Conservation (phyloP, 2,888 invertebrate species). For the Pristionchus arcanus region DNA sequence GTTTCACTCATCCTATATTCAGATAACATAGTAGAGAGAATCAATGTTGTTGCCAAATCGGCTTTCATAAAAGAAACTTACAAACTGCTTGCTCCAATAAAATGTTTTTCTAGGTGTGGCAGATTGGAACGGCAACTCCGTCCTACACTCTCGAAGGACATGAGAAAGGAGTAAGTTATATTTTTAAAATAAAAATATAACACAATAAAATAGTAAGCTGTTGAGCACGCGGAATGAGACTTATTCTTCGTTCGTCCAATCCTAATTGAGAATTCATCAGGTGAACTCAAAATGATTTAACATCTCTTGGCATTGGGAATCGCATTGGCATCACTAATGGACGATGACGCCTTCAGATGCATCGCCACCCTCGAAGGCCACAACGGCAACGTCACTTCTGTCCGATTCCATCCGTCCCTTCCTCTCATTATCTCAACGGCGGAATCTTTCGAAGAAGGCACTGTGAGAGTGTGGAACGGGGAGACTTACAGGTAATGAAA, state of each 20-base stretch:
- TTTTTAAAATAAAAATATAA: too few relatives aligned
- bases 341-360: conserved; percentile 82
- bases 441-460: conserved; percentile 87
- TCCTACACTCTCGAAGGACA: conserved; percentile 98
- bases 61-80: neutral
- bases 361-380: conserved; percentile 98
- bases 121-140: conserved; percentile 95
- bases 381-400: conserved; percentile 91
- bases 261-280: conserved; percentile 51
- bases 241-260: neutral
- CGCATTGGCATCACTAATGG: too few relatives aligned
- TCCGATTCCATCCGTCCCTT: conserved; percentile 97
- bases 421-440: conserved; percentile 92
- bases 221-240: neutral
- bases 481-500: conserved; percentile 89
- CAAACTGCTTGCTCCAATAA: too few relatives aligned
- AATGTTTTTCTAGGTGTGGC: conserved; percentile 86
- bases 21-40: too few relatives aligned
- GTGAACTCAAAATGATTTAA: too few relatives aligned
- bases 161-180: conserved; percentile 88
- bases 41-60: too few relatives aligned
- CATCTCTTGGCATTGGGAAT: too few relatives aligned
- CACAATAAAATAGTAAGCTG: too few relatives aligned
- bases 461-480: conserved; percentile 96
- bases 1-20: neutral